These are phyloP conservation scores for Channa maculata DNA, from an alignment of 2,113 vertebrate species.

Conservation along the genomic window DNA sequence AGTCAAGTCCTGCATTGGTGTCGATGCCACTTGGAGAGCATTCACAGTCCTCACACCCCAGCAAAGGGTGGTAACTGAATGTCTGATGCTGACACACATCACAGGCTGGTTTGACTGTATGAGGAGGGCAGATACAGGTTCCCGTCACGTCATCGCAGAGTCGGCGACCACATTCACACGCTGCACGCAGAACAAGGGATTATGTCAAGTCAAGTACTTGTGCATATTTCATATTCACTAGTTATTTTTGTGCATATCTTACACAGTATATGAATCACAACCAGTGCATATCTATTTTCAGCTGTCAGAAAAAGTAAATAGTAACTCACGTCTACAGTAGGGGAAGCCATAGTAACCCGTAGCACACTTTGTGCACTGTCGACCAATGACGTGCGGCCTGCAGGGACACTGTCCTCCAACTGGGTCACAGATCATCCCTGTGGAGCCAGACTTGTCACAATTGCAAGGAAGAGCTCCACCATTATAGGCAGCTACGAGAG, in stretches of 20 bases:
- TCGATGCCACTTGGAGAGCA: constrained; percentile 86
- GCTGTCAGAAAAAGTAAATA: not conserved
- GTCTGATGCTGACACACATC: constrained; percentile 85
- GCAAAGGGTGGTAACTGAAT: constrained; percentile 91
- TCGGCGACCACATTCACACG: constrained; percentile 85
- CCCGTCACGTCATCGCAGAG: constrained; percentile 92
- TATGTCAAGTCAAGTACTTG: not conserved
- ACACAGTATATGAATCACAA: too few species aligned
- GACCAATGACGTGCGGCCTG: constrained; percentile 86
- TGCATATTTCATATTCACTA: not conserved
- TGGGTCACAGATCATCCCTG: constrained; percentile 78
- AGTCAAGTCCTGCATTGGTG: constrained; percentile 72
- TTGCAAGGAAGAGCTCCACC: constrained; percentile 88
- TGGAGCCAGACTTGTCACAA: constrained; percentile 85
- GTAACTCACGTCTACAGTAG: constrained; percentile 89
- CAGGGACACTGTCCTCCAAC: constrained; percentile 91
- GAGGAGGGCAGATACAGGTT: constrained; percentile 90
- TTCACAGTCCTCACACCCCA: constrained; percentile 90
- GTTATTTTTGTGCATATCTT: too few species aligned
- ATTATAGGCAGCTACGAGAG: constrained; percentile 89
- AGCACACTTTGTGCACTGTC: constrained; percentile 88
- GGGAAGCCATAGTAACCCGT: constrained; percentile 93
- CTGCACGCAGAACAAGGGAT: constrained; percentile 68
- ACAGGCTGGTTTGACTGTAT: constrained; percentile 87
- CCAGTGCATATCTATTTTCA: too few species aligned